Evolutionary conservation across 2,888 invertebrate species (phyloP).

Genomic region (Pachydiplax longipennis): DNA sequence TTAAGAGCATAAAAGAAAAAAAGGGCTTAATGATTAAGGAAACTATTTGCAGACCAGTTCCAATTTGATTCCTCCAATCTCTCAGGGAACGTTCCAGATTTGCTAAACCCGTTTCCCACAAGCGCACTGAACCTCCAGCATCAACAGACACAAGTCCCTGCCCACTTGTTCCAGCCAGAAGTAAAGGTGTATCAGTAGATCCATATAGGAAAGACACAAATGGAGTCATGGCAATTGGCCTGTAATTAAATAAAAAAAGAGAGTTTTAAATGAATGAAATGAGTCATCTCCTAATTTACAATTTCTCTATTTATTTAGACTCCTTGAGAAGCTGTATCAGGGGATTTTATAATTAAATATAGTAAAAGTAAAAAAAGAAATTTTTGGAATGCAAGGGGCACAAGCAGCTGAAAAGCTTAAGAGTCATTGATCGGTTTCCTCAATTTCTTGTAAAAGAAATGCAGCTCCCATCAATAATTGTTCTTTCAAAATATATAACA

Average conservation of each 20-base stretch:
- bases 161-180: constrained; percentile 59
- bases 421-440: too few species aligned
- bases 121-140: constrained; percentile 63
- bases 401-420: too few species aligned
- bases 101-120: constrained; percentile 64
- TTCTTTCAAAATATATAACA: too few species aligned
- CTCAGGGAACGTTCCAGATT: constrained; percentile 59
- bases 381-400: too few species aligned
- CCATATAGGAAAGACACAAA: constrained; percentile 61
- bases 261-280: background rate
- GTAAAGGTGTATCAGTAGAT: constrained; percentile 59
- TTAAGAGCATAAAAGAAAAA: background rate
- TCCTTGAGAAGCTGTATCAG: too few species aligned
- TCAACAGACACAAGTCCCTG: constrained; percentile 67
- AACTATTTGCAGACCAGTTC: constrained; percentile 44
- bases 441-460: too few species aligned
- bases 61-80: constrained; percentile 61
- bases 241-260: constrained; percentile 48
- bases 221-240: constrained; percentile 57
- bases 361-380: too few species aligned
- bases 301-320: too few species aligned
- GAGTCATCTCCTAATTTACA: too few species aligned
- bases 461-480: too few species aligned
- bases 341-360: too few species aligned
- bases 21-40: too few species aligned